Percentiles rank a stretch among this genome's conserved stretches.
These are phyloP conservation scores for Centrocercus urophasianus DNA, from an alignment of 2,113 vertebrate genomes.

Conservation along the genomic window DNA sequence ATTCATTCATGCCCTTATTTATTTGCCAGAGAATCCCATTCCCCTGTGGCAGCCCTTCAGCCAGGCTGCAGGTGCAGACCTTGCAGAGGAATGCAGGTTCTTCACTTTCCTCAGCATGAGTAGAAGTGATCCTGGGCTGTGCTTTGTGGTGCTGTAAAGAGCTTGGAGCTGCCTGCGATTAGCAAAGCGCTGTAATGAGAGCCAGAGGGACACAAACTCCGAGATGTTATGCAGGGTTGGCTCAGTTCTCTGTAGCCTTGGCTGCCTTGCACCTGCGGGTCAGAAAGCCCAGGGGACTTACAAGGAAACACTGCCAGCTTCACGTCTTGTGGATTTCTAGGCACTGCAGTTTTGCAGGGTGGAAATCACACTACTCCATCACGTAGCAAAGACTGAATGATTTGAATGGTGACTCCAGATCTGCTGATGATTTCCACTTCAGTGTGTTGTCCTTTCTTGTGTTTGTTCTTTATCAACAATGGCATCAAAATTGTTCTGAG, in stretches of 20 bases:
- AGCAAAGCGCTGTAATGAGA: background rate
- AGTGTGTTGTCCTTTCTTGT: accelerated
- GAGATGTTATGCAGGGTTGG: background rate
- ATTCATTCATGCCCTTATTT: background rate
- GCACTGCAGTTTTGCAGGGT: background rate
- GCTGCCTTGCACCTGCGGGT: background rate
- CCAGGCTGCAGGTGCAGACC: background rate
- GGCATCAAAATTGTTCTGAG: background rate
- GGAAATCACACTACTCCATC: accelerated
- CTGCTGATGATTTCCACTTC: accelerated
- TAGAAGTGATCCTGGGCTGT: background rate
- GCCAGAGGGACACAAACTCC: background rate
- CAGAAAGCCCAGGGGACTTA: background rate
- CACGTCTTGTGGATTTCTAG: background rate
- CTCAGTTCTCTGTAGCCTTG: background rate
- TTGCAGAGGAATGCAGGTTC: background rate
- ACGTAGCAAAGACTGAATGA: background rate
- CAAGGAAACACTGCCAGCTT: background rate
- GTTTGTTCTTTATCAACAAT: background rate
- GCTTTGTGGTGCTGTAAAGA: background rate
- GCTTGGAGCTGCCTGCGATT: background rate
- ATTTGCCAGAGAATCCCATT: background rate
- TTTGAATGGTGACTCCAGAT: background rate
- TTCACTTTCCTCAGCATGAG: background rate
- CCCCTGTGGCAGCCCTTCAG: background rate